These are phyloP conservation scores for Phycodurus eques DNA, from an alignment of 2,113 vertebrate genomes.

Conservation along the genomic window DNA sequence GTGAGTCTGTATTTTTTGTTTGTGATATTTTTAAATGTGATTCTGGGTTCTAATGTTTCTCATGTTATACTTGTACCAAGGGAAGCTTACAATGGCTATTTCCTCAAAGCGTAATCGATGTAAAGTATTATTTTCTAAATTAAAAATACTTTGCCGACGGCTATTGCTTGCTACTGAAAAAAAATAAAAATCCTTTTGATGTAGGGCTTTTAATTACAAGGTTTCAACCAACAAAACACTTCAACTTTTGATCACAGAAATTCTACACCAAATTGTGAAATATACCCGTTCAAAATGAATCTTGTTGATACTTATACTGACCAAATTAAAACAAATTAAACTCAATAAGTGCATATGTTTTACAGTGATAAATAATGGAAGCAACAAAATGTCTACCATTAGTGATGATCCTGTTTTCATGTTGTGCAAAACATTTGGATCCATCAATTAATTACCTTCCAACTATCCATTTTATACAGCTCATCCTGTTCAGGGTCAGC, in stretches of 20 bases:
- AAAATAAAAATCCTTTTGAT: background rate
- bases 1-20: conserved; percentile 2
- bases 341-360: too few species aligned
- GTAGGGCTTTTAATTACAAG: background rate
- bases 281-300: too few species aligned
- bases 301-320: too few species aligned
- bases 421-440: background rate
- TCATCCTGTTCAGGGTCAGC: background rate
- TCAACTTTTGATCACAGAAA: too few species aligned
- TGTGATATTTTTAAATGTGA: conserved; percentile 6
- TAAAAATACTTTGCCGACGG: background rate
- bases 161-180: background rate
- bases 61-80: background rate
- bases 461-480: background rate
- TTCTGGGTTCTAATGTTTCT: background rate
- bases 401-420: background rate
- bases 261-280: too few species aligned
- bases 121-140: background rate
- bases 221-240: background rate
- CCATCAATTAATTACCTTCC: background rate
- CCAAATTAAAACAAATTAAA: too few species aligned
- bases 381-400: background rate
- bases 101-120: background rate
- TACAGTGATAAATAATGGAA: too few species aligned
- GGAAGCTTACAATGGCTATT: background rate